phyloP scores from a whole-genome alignment of 2,113 vertebrate species.

The Corvus moneduloides region DNA sequence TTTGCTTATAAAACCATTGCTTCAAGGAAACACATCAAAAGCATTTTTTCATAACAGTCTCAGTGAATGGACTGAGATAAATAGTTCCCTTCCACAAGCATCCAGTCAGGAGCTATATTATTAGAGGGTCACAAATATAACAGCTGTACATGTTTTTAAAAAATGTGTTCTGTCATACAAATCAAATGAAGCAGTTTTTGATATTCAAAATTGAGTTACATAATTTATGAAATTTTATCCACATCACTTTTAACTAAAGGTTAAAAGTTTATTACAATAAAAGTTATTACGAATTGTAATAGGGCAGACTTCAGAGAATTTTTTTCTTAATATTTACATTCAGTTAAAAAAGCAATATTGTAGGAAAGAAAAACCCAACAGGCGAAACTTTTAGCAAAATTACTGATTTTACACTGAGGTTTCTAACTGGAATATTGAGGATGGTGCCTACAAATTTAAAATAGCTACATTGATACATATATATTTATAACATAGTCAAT shows the following conservation, averaged over 20 bases:
- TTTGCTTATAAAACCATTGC: not conserved
- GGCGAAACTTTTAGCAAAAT: not conserved
- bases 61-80: not conserved
- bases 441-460: not conserved
- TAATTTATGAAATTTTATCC: not conserved
- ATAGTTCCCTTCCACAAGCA: not conserved
- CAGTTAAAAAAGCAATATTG: not conserved
- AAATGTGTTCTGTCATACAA: not conserved
- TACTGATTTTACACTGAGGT: not conserved
- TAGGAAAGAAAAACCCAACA: not conserved
- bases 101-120: not conserved
- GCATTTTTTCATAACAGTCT: not conserved
- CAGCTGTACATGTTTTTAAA: not conserved
- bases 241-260: not conserved
- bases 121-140: not conserved
- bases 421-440: not conserved
- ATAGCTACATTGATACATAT: not conserved
- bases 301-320: not conserved
- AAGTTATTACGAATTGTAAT: not conserved
- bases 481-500: not conserved
- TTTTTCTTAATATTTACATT: not conserved
- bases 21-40: conserved; percentile 1
- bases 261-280: not conserved
- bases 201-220: not conserved
- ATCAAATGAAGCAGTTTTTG: not conserved